These are phyloP conservation scores for Leucania comma DNA, from an alignment of 2,888 invertebrate genomes.

Conservation along the genomic window DNA sequence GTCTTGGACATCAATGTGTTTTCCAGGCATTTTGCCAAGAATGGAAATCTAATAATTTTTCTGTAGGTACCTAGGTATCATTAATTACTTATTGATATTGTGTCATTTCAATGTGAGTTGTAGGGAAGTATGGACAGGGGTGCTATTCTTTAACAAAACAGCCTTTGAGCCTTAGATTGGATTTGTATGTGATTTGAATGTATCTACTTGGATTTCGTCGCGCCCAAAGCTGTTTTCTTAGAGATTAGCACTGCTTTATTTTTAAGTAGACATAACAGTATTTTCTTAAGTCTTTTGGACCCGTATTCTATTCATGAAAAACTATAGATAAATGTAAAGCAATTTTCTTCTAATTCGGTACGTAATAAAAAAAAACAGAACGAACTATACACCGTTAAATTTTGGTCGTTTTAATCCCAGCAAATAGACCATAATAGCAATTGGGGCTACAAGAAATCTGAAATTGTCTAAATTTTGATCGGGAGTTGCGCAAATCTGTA, in stretches of 20 bases:
- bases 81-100: constrained; percentile 14
- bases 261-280: neutral
- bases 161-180: too few relatives aligned
- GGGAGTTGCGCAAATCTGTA: neutral
- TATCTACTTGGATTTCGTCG: too few relatives aligned
- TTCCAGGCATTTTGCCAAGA: neutral
- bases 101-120: constrained; percentile 10
- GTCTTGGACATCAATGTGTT: neutral
- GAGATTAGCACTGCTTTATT: too few relatives aligned
- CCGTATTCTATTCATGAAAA: constrained; percentile 11
- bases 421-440: neutral
- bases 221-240: too few relatives aligned
- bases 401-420: too few relatives aligned
- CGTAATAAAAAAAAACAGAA: neutral
- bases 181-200: too few relatives aligned
- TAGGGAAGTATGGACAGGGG: constrained; percentile 29
- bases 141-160: too few relatives aligned
- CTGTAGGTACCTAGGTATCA: neutral
- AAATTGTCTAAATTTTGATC: too few relatives aligned
- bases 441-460: neutral
- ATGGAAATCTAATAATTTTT: neutral
- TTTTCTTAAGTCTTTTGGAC: constrained; percentile 4
- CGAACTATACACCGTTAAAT: too few relatives aligned
- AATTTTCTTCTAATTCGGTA: neutral
- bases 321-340: neutral